Evolutionary conservation across 2,888 invertebrate genomes (phyloP).

Genomic region (Brachyopa scutellaris): DNA sequence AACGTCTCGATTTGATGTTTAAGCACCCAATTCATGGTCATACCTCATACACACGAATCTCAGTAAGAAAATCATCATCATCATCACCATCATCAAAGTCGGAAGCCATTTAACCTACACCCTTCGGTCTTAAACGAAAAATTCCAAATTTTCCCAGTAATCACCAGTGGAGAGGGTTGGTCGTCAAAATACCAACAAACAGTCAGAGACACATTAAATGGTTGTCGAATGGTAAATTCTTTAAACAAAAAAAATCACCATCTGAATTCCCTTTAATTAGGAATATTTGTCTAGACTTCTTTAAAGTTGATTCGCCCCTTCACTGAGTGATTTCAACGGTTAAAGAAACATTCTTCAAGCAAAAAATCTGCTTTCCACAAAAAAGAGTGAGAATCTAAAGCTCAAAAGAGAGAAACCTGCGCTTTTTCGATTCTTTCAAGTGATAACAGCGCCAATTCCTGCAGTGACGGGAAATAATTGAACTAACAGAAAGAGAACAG

Average conservation of each 20-base stretch:
- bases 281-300: conserved; percentile 64
- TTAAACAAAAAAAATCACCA: neutral
- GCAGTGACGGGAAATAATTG: neutral
- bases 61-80: conserved; percentile 1
- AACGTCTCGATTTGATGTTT: neutral
- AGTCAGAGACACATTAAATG: conserved; percentile 12
- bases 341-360: neutral
- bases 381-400: neutral
- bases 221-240: neutral
- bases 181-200: neutral
- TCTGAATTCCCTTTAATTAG: no score
- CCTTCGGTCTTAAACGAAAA: neutral
- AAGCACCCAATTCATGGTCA: conserved; percentile 4
- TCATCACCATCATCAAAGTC: conserved; percentile 4
- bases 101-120: conserved; percentile 27
- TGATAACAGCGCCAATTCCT: conserved; percentile 30
- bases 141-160: neutral
- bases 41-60: conserved; percentile 2
- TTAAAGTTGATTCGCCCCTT: conserved; percentile 33
- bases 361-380: neutral
- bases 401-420: conserved; percentile 36
- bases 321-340: neutral
- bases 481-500: conserved; percentile 30
- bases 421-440: neutral
- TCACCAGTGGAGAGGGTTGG: neutral